Percentiles rank a stretch among this genome's conserved stretches.
phyloP scores from a whole-genome alignment of 2,113 vertebrate genomes.

The Falco punctatus region DNA sequence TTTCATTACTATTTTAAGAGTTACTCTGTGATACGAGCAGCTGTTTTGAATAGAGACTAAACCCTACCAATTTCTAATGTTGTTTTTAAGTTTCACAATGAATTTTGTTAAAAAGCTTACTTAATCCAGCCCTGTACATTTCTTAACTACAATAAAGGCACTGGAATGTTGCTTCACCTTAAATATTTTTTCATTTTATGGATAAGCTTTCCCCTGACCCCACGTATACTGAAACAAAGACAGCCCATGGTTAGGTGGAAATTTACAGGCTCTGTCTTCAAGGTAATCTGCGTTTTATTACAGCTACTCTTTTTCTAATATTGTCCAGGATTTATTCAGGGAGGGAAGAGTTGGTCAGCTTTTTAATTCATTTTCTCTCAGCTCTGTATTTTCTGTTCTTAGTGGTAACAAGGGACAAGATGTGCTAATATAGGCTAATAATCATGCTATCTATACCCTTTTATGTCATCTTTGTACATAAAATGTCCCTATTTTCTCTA shows the following conservation, averaged over 20 bases:
- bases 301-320: not conserved
- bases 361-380: not conserved
- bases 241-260: not conserved
- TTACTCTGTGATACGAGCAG: not conserved
- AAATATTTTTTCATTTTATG: not conserved
- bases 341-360: not conserved
- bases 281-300: not conserved
- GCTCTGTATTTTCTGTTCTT: not conserved
- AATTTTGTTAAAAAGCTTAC: constrained; percentile 10
- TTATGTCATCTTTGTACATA: constrained; percentile 37
- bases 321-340: not conserved
- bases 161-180: not conserved
- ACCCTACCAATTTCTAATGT: not conserved
- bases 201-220: not conserved
- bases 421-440: constrained; percentile 23
- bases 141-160: not conserved
- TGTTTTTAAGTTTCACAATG: not conserved
- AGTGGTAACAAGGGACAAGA: constrained; percentile 24
- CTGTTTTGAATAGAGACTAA: not conserved
- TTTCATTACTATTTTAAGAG: not conserved
- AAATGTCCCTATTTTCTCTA: not conserved
- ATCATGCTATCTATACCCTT: constrained; percentile 30
- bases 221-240: not conserved
- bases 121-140: not conserved
- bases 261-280: not conserved